Evolutionary conservation across 1,140 invertebrate genomes (phyloP), one percentile per base, ranked within the genome.

Genomic region (Lordiphosa collinella): DNA sequence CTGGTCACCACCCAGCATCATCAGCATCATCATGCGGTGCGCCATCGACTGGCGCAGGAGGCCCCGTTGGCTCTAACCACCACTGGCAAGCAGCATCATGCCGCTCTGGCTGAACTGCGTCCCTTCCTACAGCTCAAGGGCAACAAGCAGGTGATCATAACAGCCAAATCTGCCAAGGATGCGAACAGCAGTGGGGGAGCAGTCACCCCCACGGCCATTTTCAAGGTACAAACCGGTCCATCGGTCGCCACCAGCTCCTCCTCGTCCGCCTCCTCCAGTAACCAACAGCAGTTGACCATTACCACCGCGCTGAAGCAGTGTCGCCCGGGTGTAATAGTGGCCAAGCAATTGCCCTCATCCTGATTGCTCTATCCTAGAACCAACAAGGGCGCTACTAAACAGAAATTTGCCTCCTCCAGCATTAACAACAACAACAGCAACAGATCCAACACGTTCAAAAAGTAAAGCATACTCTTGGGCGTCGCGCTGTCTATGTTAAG

Each of bases 301-400:
- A 79, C 90, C 89, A 60, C 91, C 89, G 57, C 91, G 0, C 56
- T 87, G 5, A 88, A 93, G 67, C 94, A 95, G 69, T 93, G 94
- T 63, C 92, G 95, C 69, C 95, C 95, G 7, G 95, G 95, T 52
- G 95, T 96, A 13, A 96, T 96, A 67, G 95, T 96, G 48, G 95
- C 95, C 41, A 96, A 96, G 88, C 93, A 94, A 67, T 46, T 87
- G 64, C 86, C 86, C 68, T 87, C 84, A 40, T 89, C 88, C 68
- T 89, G 88, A 89, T 89, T 88, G 67, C 70, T 76, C 58, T 38
- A 60, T 57, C 11, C 25, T n/a, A 54, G 10, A 13, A 84, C 9
- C 51, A 54, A 9, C 34, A 46, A 11, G 31, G 40, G 48, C 66
- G 25, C 31, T 35, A 40, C 13, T 25, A 70, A 38, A 29, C 47